phyloP scores from a whole-genome alignment of 2,797 vertebrate species.

The Geotrypetes seraphini region DNA sequence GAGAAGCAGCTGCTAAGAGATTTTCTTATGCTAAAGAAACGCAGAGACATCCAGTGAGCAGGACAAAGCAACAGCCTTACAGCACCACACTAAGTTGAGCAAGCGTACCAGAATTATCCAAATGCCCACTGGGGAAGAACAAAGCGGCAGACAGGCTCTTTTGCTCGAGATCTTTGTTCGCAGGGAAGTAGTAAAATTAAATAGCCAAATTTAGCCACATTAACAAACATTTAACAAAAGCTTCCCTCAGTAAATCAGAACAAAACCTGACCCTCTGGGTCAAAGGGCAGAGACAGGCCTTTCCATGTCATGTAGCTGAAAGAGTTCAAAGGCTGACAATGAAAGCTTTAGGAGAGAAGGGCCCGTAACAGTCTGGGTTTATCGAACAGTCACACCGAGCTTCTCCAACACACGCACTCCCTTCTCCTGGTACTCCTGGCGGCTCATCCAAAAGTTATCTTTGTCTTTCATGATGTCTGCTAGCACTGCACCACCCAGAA shows the following conservation, averaged over 20 bases:
- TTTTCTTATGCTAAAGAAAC: slow-evolving; percentile 51
- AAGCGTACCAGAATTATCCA: slow-evolving; percentile 43
- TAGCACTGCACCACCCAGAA: slow-evolving; percentile 89
- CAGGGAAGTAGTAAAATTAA: slow-evolving; percentile 46
- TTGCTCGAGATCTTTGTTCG: slow-evolving; percentile 35
- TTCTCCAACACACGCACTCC: slow-evolving; percentile 94
- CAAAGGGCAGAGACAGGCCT: slow-evolving; percentile 47
- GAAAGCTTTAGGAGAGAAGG: slow-evolving; percentile 36
- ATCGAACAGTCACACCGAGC: slow-evolving; percentile 97
- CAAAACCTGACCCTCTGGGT: slow-evolving; percentile 49
- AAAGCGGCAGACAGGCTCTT: slow-evolving; percentile 41
- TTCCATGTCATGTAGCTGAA: slow-evolving; percentile 48
- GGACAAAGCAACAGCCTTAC: slow-evolving; percentile 44
- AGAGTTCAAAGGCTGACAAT: slow-evolving; percentile 60
- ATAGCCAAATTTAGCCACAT: slow-evolving; percentile 51
- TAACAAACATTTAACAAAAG: slow-evolving; percentile 54
- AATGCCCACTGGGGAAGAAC: slow-evolving; percentile 38
- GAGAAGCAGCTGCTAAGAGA: slow-evolving; percentile 27
- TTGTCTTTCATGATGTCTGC: slow-evolving; percentile 99
- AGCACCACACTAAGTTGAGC: slow-evolving; percentile 45
- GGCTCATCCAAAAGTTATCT: slow-evolving; percentile 98
- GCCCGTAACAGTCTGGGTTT: slow-evolving; percentile 53
- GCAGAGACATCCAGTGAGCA: slow-evolving; percentile 46
- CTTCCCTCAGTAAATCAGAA: slow-evolving; percentile 45
- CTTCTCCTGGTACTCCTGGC: slow-evolving; percentile 95